These are phyloP conservation scores for Onychomys torridus DNA, from an alignment of 2,797 vertebrate genomes.

Conservation along the genomic window DNA sequence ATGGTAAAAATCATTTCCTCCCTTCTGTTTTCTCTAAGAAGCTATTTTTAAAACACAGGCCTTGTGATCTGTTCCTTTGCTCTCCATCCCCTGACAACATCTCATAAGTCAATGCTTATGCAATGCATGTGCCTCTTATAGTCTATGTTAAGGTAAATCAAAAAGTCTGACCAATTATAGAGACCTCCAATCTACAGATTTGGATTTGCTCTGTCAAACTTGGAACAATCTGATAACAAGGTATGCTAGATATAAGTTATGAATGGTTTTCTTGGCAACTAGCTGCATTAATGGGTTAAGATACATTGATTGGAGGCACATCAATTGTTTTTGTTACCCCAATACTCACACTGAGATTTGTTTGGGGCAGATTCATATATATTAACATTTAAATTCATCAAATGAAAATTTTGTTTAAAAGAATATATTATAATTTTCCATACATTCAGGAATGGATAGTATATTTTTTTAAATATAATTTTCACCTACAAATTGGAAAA, in stretches of 20 bases:
- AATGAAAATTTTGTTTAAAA: constrained; percentile 26
- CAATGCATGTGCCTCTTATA: constrained; percentile 3
- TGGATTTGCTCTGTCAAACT: background rate
- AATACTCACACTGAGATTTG: constrained; percentile 38
- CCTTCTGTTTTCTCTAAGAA: background rate
- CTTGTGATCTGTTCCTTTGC: background rate
- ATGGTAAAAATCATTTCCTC: background rate
- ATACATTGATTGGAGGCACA: background rate
- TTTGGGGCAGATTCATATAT: background rate
- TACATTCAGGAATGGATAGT: background rate
- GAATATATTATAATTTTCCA: background rate
- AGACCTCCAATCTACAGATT: background rate
- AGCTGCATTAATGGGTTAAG: background rate
- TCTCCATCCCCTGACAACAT: background rate
- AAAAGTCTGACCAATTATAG: background rate
- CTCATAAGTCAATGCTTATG: background rate
- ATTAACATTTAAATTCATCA: constrained; percentile 36
- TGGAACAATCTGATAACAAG: background rate
- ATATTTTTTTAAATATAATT: background rate
- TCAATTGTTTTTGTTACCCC: constrained; percentile 46
- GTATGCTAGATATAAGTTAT: background rate
- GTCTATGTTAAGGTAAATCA: constrained; percentile 6
- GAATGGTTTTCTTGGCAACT: background rate
- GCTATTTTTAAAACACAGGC: background rate
- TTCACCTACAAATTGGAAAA: background rate